A percentile compares a stretch with the other conserved stretches of the same genome.
phyloP scores from a whole-genome alignment of 2,113 vertebrate species.

The Hemichromis elongatus region DNA sequence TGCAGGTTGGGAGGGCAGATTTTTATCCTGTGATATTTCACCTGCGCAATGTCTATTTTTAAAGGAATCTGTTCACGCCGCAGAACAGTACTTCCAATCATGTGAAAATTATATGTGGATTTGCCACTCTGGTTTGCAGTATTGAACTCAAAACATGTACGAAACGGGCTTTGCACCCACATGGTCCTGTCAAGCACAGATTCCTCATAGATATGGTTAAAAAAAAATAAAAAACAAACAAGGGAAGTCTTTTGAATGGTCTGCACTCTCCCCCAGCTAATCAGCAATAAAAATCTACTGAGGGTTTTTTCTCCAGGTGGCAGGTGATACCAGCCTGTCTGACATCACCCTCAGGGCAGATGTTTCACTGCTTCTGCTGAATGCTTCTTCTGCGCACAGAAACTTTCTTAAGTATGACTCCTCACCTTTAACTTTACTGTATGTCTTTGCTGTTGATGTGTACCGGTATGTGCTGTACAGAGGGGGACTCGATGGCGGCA shows the following conservation, averaged over 20 bases:
- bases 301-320: slow-evolving; percentile 65
- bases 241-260: slow-evolving; percentile 62
- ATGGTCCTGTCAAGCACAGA: slow-evolving; percentile 63
- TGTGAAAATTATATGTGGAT: not conserved
- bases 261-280: slow-evolving; percentile 42
- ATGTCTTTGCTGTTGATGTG: slow-evolving; percentile 2
- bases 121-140: slow-evolving; percentile 3
- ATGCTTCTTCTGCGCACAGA: slow-evolving; percentile 30
- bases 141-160: slow-evolving; percentile 27
- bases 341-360: slow-evolving; percentile 43
- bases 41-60: slow-evolving; percentile 22
- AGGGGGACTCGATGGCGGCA: not conserved
- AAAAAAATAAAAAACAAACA: slow-evolving; percentile 60
- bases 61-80: not conserved
- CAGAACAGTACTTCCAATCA: not conserved
- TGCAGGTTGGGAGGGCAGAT: not conserved
- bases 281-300: slow-evolving; percentile 61
- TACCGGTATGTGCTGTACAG: slow-evolving; percentile 11
- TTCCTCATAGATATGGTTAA: slow-evolving; percentile 56
- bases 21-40: slow-evolving; percentile 33
- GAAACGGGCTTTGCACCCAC: slow-evolving; percentile 56
- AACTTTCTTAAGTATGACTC: slow-evolving; percentile 28
- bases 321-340: slow-evolving; percentile 58
- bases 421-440: slow-evolving; percentile 25
- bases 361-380: slow-evolving; percentile 51